Evolutionary conservation across 2,797 vertebrate genomes (phyloP).

Genomic region (Pseudochromis fuscus): DNA sequence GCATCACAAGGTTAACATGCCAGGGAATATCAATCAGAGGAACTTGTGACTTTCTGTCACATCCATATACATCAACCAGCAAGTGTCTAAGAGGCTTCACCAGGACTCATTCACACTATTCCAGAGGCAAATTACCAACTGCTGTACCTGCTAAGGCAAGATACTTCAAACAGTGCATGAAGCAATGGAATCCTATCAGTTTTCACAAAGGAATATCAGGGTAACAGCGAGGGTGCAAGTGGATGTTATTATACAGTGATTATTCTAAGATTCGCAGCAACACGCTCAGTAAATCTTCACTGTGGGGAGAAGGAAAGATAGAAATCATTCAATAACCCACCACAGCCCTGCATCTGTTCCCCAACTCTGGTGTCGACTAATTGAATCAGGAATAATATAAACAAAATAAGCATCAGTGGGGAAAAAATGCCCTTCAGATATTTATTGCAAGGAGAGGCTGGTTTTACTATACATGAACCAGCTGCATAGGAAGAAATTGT

Average conservation of each 20-base stretch:
- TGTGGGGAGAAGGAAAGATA: conserved; percentile 45
- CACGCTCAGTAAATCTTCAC: conserved; percentile 61
- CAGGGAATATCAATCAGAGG: conserved; percentile 76
- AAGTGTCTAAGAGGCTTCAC: conserved; percentile 47
- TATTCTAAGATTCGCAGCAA: conserved; percentile 63
- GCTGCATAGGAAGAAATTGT: conserved; percentile 24
- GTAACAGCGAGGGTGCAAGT: conserved; percentile 63
- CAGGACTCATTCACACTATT: conserved; percentile 36
- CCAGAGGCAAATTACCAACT: conserved; percentile 62
- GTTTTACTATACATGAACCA: conserved; percentile 27
- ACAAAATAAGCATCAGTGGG: conserved; percentile 50
- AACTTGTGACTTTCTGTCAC: conserved; percentile 73
- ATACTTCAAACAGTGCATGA: conserved; percentile 57
- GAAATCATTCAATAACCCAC: conserved; percentile 63
- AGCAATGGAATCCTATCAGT: conserved; percentile 60
- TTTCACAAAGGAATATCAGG: conserved; percentile 52
- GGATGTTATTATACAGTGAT: conserved; percentile 71
- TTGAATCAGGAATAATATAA: conserved; percentile 67
- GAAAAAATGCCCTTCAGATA: conserved; percentile 49
- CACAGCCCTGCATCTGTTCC: conserved; percentile 50
- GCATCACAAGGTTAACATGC: conserved; percentile 77
- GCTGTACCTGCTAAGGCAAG: conserved; percentile 49
- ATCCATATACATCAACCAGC: conserved; percentile 65
- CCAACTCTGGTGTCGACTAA: conserved; percentile 53
- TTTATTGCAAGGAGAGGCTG: conserved; percentile 25